Conservation (phyloP, 2,113 vertebrate species). For the Benitochromis conjunctus region DNA sequence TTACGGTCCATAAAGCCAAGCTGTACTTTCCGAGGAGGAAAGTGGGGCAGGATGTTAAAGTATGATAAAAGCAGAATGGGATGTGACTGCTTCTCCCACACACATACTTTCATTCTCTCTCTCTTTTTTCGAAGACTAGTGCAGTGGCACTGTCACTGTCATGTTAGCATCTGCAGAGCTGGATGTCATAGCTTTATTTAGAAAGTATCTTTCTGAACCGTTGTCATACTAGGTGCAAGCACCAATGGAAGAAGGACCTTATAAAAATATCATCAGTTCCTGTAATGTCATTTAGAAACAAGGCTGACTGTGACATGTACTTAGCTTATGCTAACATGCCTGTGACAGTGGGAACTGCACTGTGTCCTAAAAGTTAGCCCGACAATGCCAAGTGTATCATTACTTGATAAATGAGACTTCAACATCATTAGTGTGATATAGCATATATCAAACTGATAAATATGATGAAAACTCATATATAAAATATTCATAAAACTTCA, state of each 20-base stretch:
- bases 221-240: neutral
- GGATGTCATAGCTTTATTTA: neutral
- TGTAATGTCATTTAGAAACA: neutral
- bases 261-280: neutral
- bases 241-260: neutral
- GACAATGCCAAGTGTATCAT: neutral
- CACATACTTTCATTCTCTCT: neutral
- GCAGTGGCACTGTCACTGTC: neutral
- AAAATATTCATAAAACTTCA: neutral
- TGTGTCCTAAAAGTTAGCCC: neutral
- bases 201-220: neutral
- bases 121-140: neutral
- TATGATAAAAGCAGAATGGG: neutral
- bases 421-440: neutral
- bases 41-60: slow-evolving; percentile 31
- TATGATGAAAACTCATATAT: neutral
- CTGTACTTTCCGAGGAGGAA: neutral
- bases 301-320: neutral
- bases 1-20: slow-evolving; percentile 4
- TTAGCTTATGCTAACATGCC: neutral
- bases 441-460: neutral
- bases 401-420: neutral
- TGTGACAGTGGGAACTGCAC: neutral
- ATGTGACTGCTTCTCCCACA: slow-evolving; percentile 3
- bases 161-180: neutral